A percentile compares a stretch with the other conserved stretches of the same genome.
Conservation (phyloP, 92 coral and sea anemone genomes). For the Nematostella vectensis region DNA sequence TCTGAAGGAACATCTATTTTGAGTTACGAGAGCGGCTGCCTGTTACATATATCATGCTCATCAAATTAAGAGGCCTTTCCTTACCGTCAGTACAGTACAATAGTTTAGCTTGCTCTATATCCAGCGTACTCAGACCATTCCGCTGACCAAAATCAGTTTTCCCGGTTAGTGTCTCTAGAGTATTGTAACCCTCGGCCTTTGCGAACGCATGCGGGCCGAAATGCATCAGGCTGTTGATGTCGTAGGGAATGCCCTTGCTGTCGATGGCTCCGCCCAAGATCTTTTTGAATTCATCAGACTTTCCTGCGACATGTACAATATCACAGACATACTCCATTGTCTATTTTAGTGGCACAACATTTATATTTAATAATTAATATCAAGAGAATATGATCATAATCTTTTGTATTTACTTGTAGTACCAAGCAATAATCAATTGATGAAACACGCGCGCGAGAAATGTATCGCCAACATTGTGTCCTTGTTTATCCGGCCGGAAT, state of each 20-base stretch:
- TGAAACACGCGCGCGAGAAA: too few species aligned
- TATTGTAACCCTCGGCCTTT: background rate
- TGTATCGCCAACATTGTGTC: too few species aligned
- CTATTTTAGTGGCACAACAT: too few species aligned
- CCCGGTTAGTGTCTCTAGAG: constrained; percentile 16
- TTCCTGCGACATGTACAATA: background rate
- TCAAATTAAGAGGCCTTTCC: background rate
- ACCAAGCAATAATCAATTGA: too few species aligned
- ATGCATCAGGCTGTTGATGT: constrained; percentile 22
- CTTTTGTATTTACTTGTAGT: too few species aligned
- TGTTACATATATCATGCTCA: background rate
- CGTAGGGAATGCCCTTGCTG: constrained; percentile 17
- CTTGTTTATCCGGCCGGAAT: too few species aligned
- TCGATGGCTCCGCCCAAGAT: constrained; percentile 8
- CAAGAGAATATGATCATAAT: too few species aligned
- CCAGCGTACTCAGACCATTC: constrained; percentile 15
- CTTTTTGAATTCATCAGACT: constrained; percentile 10
- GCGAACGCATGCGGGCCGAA: constrained; percentile 12
- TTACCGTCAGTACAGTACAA: constrained; percentile 9
- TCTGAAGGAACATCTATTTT: too few species aligned
- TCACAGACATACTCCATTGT: too few species aligned
- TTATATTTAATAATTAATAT: too few species aligned
- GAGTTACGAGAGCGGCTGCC: too few species aligned
- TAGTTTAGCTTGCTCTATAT: constrained; percentile 18
- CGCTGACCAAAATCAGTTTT: constrained; percentile 18